These are phyloP conservation scores for Clepsis dumicolana DNA, from an alignment of 2,888 invertebrate species.

Conservation along the genomic window DNA sequence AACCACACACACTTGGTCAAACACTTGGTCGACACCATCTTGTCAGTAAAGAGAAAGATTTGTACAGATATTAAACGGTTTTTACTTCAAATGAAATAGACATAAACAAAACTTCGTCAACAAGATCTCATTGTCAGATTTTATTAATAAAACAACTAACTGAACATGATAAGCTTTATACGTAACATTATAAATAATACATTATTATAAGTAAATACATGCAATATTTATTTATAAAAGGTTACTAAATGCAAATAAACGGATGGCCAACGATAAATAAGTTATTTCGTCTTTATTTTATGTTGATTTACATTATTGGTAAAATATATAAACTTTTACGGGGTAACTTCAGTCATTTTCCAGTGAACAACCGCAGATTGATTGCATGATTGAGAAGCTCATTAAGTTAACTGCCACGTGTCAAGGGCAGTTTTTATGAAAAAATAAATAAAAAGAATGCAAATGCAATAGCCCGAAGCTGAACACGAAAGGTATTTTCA, in stretches of 20 bases:
- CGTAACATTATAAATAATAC: too few relatives aligned
- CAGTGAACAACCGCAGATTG: background rate
- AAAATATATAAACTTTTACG: background rate
- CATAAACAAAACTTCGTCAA: too few relatives aligned
- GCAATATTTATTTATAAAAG: background rate
- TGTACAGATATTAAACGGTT: too few relatives aligned
- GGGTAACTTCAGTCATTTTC: background rate
- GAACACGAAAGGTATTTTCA: background rate
- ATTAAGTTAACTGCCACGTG: background rate
- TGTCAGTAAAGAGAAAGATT: too few relatives aligned
- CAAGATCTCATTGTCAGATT: too few relatives aligned
- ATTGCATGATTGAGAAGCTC: background rate
- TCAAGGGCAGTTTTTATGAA: too few relatives aligned
- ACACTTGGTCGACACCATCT: too few relatives aligned
- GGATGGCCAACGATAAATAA: background rate
- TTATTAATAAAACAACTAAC: too few relatives aligned
- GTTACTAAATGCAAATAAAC: conserved; percentile 2
- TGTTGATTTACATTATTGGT: background rate
- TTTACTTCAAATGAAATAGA: too few relatives aligned
- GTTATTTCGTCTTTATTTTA: background rate
- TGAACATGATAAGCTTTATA: too few relatives aligned
- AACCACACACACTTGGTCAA: too few relatives aligned
- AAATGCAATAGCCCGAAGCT: background rate
- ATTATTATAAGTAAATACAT: too few relatives aligned
- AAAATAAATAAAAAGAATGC: background rate